Evolutionary conservation across 2,888 invertebrate genomes (phyloP).

Genomic region (Dryadula phaetusa): DNA sequence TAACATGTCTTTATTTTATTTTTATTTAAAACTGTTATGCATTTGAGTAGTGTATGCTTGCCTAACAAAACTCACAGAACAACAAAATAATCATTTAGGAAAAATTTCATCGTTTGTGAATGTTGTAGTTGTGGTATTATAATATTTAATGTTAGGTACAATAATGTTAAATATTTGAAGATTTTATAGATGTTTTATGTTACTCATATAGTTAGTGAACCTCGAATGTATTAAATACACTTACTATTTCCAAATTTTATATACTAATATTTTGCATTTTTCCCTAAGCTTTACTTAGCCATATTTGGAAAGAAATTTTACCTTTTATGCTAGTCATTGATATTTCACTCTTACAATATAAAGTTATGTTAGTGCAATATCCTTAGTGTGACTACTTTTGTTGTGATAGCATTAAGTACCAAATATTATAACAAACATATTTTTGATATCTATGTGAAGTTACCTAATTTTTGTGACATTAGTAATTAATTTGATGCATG

Average conservation of each 20-base stretch:
- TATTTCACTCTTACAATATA: conserved; percentile 35
- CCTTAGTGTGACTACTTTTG: conserved; percentile 30
- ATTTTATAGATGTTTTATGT: conserved; percentile 6
- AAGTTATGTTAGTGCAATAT: conserved; percentile 38
- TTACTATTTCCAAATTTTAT: conserved; percentile 25
- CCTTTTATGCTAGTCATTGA: conserved; percentile 58
- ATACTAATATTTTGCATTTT: conserved; percentile 38
- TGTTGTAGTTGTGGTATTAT: conserved; percentile 9
- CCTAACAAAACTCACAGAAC: not conserved
- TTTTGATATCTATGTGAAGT: conserved; percentile 38
- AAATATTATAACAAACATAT: conserved; percentile 30
- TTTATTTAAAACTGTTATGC: not conserved
- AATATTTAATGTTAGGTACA: conserved; percentile 7
- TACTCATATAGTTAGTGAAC: not conserved
- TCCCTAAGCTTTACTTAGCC: conserved; percentile 38
- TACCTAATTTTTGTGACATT: conserved; percentile 18
- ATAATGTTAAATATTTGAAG: not conserved
- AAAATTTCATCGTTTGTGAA: not conserved
- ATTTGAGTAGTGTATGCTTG: not conserved
- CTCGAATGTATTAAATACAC: conserved; percentile 7
- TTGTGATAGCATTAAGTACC: conserved; percentile 39
- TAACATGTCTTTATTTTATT: not conserved
- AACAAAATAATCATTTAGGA: conserved; percentile 11
- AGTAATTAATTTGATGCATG: not conserved
- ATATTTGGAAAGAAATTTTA: conserved; percentile 40